Evolutionary conservation across 2,888 invertebrate species (phyloP).

Genomic region (Lithophane leautieri): DNA sequence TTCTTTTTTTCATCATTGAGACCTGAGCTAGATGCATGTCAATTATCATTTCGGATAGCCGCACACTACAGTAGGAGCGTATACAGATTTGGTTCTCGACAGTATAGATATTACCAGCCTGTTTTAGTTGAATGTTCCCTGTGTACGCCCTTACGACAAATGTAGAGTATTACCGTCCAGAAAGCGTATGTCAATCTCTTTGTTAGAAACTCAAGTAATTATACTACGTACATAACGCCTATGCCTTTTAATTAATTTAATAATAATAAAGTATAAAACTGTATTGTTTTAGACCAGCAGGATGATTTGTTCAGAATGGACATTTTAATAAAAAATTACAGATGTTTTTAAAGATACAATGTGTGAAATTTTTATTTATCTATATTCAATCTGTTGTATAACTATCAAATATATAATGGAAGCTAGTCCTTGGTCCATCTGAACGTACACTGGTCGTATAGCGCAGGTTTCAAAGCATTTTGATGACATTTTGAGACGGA

Average conservation of each 20-base stretch:
- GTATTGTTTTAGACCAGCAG: conserved; percentile 50
- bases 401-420: conserved; percentile 53
- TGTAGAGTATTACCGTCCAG: conserved; percentile 69
- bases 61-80: conserved; percentile 67
- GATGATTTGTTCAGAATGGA: conserved; percentile 58
- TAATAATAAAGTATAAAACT: conserved; percentile 40
- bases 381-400: conserved; percentile 55
- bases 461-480: conserved; percentile 70
- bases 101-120: conserved; percentile 23
- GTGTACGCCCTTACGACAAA: conserved; percentile 60
- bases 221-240: conserved; percentile 59
- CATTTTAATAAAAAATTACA: conserved; percentile 45
- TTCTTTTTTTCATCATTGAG: conserved; percentile 66
- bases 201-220: conserved; percentile 71
- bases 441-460: conserved; percentile 59
- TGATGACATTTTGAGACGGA: conserved; percentile 72
- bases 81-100: conserved; percentile 58
- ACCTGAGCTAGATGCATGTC: conserved; percentile 71
- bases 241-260: conserved; percentile 62
- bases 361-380: conserved; percentile 61
- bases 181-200: conserved; percentile 66
- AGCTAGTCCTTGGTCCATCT: conserved; percentile 54
- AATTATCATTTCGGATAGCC: conserved; percentile 72
- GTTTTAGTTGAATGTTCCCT: conserved; percentile 37
- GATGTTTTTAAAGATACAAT: conserved; percentile 53